Base-by-base conservation (phyloP, 2,888 invertebrate genomes). In the Linyphia triangularis region DNA sequence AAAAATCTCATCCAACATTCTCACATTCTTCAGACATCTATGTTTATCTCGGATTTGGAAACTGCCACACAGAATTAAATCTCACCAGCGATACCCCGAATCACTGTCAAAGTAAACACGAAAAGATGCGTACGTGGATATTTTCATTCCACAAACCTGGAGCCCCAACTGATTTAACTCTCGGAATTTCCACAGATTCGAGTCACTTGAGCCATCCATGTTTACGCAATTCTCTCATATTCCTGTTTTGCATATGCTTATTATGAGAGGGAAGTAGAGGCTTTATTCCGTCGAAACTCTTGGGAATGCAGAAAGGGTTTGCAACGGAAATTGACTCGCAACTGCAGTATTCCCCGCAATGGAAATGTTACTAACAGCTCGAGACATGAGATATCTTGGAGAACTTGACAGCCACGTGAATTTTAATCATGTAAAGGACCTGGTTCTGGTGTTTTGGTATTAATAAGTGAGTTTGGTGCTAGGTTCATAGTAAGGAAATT, bases 231-330 rank as follows among this genome's bases (percentile, higher is more conserved):
- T 81, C 69, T 26, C 65, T 75, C 81, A 51, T 69, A 69, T 81
- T 37, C 70, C 81, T 70, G 81, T 57, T 81, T 81, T 81, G 81
- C 81, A 81, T 81, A 81, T 69, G 59, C 59, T 59, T 70, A 81
- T 22, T 81, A 81, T 81, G 81, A 57, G 69, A 3, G 57, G 22
- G 59, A 78, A 65, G 24, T 37, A 5, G 28, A 24, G 22, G 65
- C 19, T 37, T 43, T 79, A 51, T 51, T 16, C 24, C 16, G 43
- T 51, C 37, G 22, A 51, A 67, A 28, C 67, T 51, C 28, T 30
- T n/a, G 51, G 69, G 33, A 16, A 69, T 33, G 33, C 19, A 28
- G 26, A 51, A 24, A 63, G 26, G 61, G 5, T n/a, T 22, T 22
- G 63, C 57, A 57, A 69, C 81, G 81, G 69, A 69, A 81, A 81